phyloP scores from a whole-genome alignment of 30 jellyfish, hydroid and myxozoan species.

The Hydractinia echinata region DNA sequence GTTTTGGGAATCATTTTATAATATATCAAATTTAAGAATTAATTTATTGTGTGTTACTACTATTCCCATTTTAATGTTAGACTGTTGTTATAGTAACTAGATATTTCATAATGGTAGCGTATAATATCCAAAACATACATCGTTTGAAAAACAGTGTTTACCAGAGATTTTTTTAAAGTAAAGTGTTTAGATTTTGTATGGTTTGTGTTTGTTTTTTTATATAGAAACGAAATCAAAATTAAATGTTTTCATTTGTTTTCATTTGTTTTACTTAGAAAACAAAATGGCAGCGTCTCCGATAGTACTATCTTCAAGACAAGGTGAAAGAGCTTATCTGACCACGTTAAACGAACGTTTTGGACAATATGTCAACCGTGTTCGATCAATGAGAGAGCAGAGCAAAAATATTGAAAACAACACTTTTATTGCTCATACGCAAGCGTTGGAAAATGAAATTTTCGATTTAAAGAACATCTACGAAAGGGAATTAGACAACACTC shows the following conservation, averaged over 20 bases:
- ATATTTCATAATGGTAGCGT: not conserved
- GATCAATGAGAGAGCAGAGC: slow-evolving; percentile 80
- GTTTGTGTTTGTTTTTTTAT: not conserved
- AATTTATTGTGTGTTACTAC: too few relatives aligned
- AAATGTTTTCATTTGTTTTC: not conserved
- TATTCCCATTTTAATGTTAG: too few relatives aligned
- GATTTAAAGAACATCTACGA: slow-evolving; percentile 61
- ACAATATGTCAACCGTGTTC: slow-evolving; percentile 52
- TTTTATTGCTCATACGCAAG: slow-evolving; percentile 50
- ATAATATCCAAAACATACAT: not conserved
- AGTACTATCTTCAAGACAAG: slow-evolving; percentile 40
- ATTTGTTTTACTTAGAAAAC: not conserved
- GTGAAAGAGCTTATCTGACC: slow-evolving; percentile 46
- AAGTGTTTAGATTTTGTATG: not conserved
- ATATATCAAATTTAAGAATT: too few relatives aligned
- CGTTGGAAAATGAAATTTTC: slow-evolving; percentile 74
- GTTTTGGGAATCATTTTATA: too few relatives aligned
- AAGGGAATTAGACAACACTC: slow-evolving; percentile 63
- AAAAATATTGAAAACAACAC: slow-evolving; percentile 56
- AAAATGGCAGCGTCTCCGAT: slow-evolving; percentile 70
- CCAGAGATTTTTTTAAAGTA: not conserved
- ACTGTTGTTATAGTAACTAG: too few relatives aligned
- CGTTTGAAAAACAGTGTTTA: not conserved
- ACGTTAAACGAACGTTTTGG: slow-evolving; percentile 70
- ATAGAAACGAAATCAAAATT: not conserved